Percentiles rank a stretch among this genome's conserved stretches.
These are phyloP conservation scores for Sesamia nonagrioides DNA, from an alignment of 1,140 invertebrate species.

Conservation along the genomic window DNA sequence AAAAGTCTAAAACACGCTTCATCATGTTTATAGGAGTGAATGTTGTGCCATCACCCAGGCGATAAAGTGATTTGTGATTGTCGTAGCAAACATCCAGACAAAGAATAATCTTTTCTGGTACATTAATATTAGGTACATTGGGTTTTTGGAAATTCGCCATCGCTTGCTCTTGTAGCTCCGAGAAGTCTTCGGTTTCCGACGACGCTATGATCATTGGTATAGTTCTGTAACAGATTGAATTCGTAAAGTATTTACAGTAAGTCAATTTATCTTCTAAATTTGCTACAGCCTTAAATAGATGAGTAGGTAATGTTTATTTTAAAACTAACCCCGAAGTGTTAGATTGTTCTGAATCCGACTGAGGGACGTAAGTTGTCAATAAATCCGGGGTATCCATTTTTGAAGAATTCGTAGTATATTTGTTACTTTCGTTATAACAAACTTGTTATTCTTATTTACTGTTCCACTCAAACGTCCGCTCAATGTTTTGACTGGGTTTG, in stretches of 20 bases:
- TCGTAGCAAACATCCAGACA: conserved; percentile 91
- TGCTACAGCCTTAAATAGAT: no score
- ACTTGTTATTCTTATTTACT: no score
- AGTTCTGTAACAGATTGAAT: conserved; percentile 51
- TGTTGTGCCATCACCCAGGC: conserved; percentile 88
- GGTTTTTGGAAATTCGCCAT: conserved; percentile 78
- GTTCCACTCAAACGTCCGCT: neutral
- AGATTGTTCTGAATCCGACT: conserved; percentile 43
- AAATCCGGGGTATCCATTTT: conserved; percentile 69
- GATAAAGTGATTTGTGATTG: conserved; percentile 87
- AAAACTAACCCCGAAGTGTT: conserved; percentile 47
- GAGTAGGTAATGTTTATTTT: no score
- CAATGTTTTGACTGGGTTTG: neutral
- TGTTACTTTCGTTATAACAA: no score
- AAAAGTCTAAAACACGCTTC: conserved; percentile 90
- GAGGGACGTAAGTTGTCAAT: conserved; percentile 43
- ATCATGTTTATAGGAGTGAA: conserved; percentile 89
- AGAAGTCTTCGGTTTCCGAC: conserved; percentile 60
- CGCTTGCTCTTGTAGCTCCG: conserved; percentile 71
- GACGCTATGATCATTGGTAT: neutral
- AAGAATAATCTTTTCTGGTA: conserved; percentile 90
- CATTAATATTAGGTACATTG: conserved; percentile 87
- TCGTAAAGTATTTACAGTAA: neutral
- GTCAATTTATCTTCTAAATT: no score
- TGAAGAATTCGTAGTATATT: neutral